Evolutionary conservation across 1,140 invertebrate species (phyloP), one percentile per base, ranked within the genome.

Genomic region (Acyrthosiphon pisum): DNA sequence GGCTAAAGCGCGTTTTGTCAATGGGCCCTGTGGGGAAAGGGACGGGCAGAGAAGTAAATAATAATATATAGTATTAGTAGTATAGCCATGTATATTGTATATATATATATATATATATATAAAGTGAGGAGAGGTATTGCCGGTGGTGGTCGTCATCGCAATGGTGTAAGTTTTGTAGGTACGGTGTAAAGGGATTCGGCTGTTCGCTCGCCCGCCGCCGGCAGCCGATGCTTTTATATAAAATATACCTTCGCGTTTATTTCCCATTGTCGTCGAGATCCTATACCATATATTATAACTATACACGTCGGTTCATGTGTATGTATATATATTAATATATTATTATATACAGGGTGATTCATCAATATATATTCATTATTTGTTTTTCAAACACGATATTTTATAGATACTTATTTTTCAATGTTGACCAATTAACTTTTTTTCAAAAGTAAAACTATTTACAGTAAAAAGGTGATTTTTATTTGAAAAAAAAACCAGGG

Each of bases 51-150:
- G 60, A 76, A 76, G 60, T 76, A 76, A 76, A 76, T 76, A 76
- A 76, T 76, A 76, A 76, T 76, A 76, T 76, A 76, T 76, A 76
- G 60, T n/a, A 76, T 76, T 76, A 76, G 60, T 76, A n/a, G 30
- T 76, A 76, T 68, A 76, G 60, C 26, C 26, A 11, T 68, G 30
- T 68, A 68, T 68, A 68, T 30, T 14, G 30, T 68, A 4, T 68
- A 68, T n/a, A 50, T 50, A 50, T 22, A 7, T 68, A 68, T 68
- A 68, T 60, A 68, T 30, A 56, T 20, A 37, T 22, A 20, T 20
- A 35, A 35, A 83, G 35, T 8, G 1, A 83, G 22, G 30, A 37
- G 22, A 41, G 35, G n/a, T 81, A 37, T 81, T 83, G n/a, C 37
- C n/a, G 22, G 35, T 83, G n/a, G 37, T 83, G n/a, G 35, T 83